Evolutionary conservation across 2,797 vertebrate genomes (phyloP).

Genomic region (Sebastes diploproa): DNA sequence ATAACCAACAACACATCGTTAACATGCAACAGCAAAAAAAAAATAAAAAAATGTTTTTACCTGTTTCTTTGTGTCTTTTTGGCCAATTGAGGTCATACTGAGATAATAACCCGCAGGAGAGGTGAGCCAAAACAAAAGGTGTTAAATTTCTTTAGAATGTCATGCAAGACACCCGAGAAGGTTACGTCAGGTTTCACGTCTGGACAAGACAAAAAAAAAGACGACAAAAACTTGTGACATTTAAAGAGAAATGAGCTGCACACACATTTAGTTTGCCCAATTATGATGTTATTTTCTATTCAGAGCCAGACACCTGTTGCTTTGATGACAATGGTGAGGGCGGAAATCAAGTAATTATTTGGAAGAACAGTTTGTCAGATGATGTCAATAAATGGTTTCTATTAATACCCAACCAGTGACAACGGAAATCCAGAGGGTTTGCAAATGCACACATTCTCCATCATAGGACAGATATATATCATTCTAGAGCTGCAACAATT

Average conservation of each 20-base stretch:
- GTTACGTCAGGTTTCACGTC: constrained; percentile 21
- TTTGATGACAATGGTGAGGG: not conserved
- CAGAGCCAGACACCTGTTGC: not conserved
- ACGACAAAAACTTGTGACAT: not conserved
- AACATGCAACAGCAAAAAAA: not conserved
- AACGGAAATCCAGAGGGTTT: not conserved
- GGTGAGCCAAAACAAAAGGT: constrained; percentile 36
- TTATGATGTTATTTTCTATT: not conserved
- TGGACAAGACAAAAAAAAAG: not conserved
- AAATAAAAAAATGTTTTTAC: constrained; percentile 7
- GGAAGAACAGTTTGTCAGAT: not conserved
- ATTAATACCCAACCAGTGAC: not conserved
- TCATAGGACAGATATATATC: not conserved
- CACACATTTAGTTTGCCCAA: not conserved
- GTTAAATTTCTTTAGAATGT: constrained; percentile 58
- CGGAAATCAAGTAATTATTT: not conserved
- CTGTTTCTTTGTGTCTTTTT: not conserved
- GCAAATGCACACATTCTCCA: not conserved
- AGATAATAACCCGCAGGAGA: not conserved
- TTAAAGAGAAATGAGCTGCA: not conserved
- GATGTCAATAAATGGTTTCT: not conserved
- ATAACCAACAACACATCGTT: not conserved
- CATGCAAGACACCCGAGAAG: not conserved
- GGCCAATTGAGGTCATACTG: constrained; percentile 33
- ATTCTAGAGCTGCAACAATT: not conserved